Conservation (phyloP, 2,113 vertebrate species). For the Sterna hirundo region DNA sequence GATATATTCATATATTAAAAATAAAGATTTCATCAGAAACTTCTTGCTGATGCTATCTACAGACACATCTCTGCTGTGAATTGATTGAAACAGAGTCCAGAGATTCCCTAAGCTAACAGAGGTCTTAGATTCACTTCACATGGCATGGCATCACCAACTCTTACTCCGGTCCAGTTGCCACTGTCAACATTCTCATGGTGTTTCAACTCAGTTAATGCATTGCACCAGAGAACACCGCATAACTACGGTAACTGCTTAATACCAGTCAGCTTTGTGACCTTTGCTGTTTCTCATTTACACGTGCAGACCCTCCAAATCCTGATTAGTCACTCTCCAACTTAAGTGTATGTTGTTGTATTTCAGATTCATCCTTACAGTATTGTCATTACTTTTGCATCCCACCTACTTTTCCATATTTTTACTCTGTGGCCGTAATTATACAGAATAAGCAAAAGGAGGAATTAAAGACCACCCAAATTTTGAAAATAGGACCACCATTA, state of each 20-base stretch:
- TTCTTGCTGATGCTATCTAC: background rate
- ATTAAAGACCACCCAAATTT: background rate
- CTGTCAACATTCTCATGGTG: background rate
- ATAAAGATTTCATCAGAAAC: background rate
- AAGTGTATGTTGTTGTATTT: background rate
- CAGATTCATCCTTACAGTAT: background rate
- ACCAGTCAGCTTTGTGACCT: background rate
- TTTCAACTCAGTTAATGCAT: background rate
- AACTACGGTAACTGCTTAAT: background rate
- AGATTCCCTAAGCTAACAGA: background rate
- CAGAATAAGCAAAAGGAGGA: background rate
- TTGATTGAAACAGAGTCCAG: background rate
- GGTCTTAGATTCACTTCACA: background rate
- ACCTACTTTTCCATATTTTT: background rate
- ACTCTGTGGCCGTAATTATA: background rate
- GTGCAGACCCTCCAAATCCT: background rate
- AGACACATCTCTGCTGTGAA: background rate
- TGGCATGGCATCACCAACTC: background rate
- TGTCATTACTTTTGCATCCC: background rate
- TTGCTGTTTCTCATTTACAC: background rate
- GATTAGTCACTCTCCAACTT: background rate
- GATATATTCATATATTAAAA: background rate
- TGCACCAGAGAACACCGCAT: background rate
- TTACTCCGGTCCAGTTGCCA: background rate
- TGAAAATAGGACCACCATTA: background rate